Conservation (phyloP, 2,888 invertebrate genomes). For the Keiferia lycopersicella region DNA sequence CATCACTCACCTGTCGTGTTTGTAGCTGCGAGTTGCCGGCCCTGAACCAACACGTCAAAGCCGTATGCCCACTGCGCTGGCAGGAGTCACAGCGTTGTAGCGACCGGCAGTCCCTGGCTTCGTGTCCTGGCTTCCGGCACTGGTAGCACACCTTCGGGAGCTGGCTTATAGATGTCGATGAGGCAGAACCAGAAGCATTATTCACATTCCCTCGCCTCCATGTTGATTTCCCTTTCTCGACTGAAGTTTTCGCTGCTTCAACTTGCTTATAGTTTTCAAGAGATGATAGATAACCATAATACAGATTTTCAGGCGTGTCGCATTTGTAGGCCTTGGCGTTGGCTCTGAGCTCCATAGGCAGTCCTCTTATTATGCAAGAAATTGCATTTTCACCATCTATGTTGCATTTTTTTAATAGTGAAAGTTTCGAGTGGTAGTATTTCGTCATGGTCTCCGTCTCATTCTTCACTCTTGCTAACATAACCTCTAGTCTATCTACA, state of each 20-base stretch:
- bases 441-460: constrained; percentile 43
- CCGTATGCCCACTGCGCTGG: constrained; percentile 31
- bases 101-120: constrained; percentile 30
- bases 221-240: not conserved
- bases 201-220: too few species aligned
- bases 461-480: constrained; percentile 39
- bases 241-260: not conserved
- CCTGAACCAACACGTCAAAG: constrained; percentile 32
- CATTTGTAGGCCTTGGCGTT: constrained; percentile 40
- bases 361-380: constrained; percentile 36
- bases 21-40: constrained; percentile 17
- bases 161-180: not conserved
- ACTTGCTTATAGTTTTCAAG: constrained; percentile 34
- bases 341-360: constrained; percentile 34
- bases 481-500: constrained; percentile 41
- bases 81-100: constrained; percentile 31
- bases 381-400: constrained; percentile 35
- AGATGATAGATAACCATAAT: constrained; percentile 36
- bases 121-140: constrained; percentile 33
- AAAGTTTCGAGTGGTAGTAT: constrained; percentile 42
- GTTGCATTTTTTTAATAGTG: constrained; percentile 38
- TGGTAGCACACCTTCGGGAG: constrained; percentile 31
- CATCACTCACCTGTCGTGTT: constrained; percentile 26
- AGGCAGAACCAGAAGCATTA: not conserved
- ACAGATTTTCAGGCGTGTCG: constrained; percentile 35